Evolutionary conservation across 2,888 invertebrate species (phyloP).

Genomic region (Dicranocentrus wangi): DNA sequence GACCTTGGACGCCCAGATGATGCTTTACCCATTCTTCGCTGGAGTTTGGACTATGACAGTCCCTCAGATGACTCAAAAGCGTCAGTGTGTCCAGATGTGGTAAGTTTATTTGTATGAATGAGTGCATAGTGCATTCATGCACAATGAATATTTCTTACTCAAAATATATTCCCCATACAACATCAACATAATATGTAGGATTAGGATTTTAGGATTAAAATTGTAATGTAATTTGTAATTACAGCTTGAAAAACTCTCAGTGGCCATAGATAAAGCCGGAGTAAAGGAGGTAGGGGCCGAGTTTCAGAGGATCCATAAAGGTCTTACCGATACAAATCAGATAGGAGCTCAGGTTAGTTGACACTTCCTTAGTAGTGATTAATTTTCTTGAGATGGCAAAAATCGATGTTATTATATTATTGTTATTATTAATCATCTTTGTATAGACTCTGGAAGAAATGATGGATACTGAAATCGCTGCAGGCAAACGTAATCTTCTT

Average conservation of each 20-base stretch:
- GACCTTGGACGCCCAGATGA: constrained; percentile 81
- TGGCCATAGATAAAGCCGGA: constrained; percentile 76
- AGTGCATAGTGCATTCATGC: neutral
- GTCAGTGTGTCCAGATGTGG: constrained; percentile 81
- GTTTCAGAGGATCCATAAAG: constrained; percentile 78
- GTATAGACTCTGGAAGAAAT: constrained; percentile 75
- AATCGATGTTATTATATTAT: too few relatives aligned
- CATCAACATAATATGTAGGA: neutral
- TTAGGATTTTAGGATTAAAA: too few relatives aligned
- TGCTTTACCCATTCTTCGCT: constrained; percentile 79
- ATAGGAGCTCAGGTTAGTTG: constrained; percentile 76
- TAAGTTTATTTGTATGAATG: constrained; percentile 75
- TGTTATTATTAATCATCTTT: neutral
- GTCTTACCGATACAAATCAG: constrained; percentile 78
- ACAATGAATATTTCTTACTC: neutral
- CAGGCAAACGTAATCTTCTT: neutral
- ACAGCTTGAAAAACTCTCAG: constrained; percentile 78
- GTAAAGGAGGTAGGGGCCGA: constrained; percentile 78
- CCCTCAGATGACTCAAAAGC: constrained; percentile 77
- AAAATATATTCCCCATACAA: constrained; percentile 10
- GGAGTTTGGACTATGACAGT: constrained; percentile 78
- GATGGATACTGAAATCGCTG: constrained; percentile 57
- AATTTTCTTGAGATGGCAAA: too few relatives aligned
- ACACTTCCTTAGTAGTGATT: too few relatives aligned
- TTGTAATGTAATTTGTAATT: too few relatives aligned